Percentiles rank a stretch among this genome's conserved stretches.
Conservation (phyloP, 2,888 invertebrate genomes). For the Tiliacea aurago region DNA sequence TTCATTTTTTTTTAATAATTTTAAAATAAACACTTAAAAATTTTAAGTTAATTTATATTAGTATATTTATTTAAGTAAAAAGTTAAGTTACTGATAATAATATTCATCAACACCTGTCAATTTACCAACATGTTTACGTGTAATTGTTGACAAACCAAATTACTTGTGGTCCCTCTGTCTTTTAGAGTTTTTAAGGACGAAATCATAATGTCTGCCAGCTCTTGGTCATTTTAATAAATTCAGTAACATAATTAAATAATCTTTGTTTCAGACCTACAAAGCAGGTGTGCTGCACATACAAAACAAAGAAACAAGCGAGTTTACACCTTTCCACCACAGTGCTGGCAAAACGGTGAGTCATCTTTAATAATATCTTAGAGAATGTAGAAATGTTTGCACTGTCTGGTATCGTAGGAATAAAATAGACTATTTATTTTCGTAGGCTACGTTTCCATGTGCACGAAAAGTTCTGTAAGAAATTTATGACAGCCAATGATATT, state of each 20-base stretch:
- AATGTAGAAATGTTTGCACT: slow-evolving; percentile 19
- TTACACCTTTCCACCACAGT: slow-evolving; percentile 68
- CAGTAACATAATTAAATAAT: not conserved
- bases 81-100: not conserved
- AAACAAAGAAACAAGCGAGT: slow-evolving; percentile 58
- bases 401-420: slow-evolving; percentile 2
- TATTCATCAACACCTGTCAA: not conserved
- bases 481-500: not conserved
- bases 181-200: not conserved
- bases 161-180: not conserved
- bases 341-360: slow-evolving; percentile 75
- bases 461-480: not conserved
- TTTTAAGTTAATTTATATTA: too few species aligned
- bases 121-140: not conserved
- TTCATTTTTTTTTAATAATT: too few species aligned
- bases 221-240: not conserved
- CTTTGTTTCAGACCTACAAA: slow-evolving; percentile 77
- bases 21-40: too few species aligned
- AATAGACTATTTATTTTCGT: not conserved
- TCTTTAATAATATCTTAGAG: slow-evolving; percentile 10
- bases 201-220: not conserved
- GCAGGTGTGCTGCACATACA: slow-evolving; percentile 68
- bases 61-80: too few species aligned
- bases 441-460: not conserved
- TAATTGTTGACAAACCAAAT: not conserved